These are phyloP conservation scores for Urocynchramus pylzowi DNA, from an alignment of 2,113 vertebrate genomes.

Conservation along the genomic window DNA sequence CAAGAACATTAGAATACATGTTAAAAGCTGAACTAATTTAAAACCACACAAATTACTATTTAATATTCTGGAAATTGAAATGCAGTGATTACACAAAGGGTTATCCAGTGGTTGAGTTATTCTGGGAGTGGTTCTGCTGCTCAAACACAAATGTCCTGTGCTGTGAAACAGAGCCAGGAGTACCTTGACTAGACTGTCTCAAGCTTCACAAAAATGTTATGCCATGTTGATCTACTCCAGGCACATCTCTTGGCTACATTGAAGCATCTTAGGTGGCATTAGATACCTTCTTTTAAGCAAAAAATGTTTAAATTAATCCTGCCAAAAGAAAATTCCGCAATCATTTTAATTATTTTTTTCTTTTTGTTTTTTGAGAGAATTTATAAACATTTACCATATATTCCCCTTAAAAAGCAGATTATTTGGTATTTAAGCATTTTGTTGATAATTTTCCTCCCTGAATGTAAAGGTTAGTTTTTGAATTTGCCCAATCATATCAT, in stretches of 20 bases:
- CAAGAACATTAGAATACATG: accelerated
- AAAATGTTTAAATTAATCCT: neutral
- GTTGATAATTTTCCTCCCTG: neutral
- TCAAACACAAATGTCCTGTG: neutral
- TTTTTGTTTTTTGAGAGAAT: neutral
- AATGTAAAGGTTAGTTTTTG: neutral
- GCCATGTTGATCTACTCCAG: neutral
- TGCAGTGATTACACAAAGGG: neutral
- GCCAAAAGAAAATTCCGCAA: neutral
- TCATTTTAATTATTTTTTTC: no score
- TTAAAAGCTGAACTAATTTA: neutral
- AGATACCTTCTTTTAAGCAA: neutral
- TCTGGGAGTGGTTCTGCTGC: neutral
- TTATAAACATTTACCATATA: neutral
- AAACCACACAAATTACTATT: neutral
- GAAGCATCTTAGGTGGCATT: neutral
- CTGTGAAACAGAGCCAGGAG: accelerated
- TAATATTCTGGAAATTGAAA: neutral
- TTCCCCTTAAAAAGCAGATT: neutral
- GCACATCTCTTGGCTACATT: neutral
- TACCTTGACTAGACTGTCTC: neutral
- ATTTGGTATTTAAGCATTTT: neutral
- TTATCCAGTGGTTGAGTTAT: neutral
- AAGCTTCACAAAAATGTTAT: neutral
- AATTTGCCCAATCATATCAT: neutral